A percentile compares a stretch with the other conserved stretches of the same genome.
phyloP scores from a whole-genome alignment of 2,888 invertebrate genomes.

The Andrena dorsata region DNA sequence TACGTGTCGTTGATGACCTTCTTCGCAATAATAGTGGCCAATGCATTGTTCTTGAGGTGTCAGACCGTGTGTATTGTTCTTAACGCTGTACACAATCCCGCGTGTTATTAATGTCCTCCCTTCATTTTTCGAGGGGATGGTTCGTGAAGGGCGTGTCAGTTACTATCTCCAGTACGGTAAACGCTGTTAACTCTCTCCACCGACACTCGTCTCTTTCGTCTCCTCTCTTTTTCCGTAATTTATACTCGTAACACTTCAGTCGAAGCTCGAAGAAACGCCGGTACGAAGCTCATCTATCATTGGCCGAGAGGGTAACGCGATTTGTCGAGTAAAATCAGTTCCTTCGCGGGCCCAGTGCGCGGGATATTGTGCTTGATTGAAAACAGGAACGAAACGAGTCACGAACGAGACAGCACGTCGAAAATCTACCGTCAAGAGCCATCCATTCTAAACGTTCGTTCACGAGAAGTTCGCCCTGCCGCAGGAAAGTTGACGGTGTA shows the following conservation, averaged over 20 bases:
- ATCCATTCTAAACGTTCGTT: conserved; percentile 9
- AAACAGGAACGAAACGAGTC: too few relatives aligned
- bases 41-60: conserved; percentile 31
- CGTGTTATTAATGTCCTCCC: neutral
- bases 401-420: neutral
- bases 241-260: too few relatives aligned
- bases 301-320: neutral
- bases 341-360: neutral
- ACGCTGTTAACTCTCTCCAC: neutral
- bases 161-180: neutral
- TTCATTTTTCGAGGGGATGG: neutral
- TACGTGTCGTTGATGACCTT: conserved; percentile 57
- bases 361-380: neutral
- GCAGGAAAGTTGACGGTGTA: neutral
- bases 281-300: too few relatives aligned
- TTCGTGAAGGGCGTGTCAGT: neutral
- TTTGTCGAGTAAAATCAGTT: neutral
- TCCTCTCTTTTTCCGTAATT: too few relatives aligned
- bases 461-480: neutral
- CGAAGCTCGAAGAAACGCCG: too few relatives aligned
- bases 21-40: conserved; percentile 27
- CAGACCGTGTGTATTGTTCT: conserved; percentile 13
- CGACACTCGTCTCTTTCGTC: neutral
- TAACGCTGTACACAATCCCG: neutral
- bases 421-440: conserved; percentile 2